A percentile compares a stretch with the other conserved stretches of the same genome.
phyloP scores from a whole-genome alignment of 2,113 vertebrate species.

The Siniperca chuatsi region DNA sequence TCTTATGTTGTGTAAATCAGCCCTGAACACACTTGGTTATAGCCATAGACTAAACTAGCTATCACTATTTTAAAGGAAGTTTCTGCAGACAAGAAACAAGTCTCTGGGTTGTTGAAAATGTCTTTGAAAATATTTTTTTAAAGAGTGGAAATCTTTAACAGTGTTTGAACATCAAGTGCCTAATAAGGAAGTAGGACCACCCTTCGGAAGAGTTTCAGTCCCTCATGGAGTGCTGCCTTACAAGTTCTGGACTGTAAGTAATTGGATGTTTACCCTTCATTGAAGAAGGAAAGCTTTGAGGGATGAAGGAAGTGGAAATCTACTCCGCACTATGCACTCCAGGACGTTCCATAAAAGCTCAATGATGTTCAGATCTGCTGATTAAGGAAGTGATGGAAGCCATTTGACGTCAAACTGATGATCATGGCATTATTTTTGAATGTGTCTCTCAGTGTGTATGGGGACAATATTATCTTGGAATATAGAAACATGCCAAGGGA shows the following conservation, averaged over 20 bases:
- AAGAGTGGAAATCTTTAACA: slow-evolving; percentile 51
- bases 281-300: slow-evolving; percentile 75
- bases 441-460: slow-evolving; percentile 51
- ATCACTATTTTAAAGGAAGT: slow-evolving; percentile 17
- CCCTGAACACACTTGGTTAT: slow-evolving; percentile 11
- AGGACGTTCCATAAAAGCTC: slow-evolving; percentile 70
- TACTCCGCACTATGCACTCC: slow-evolving; percentile 62
- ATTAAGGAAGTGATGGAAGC: slow-evolving; percentile 68
- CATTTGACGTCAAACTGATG: slow-evolving; percentile 70
- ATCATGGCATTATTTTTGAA: slow-evolving; percentile 61
- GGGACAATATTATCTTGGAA: slow-evolving; percentile 56
- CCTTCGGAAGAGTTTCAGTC: slow-evolving; percentile 60
- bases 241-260: slow-evolving; percentile 75
- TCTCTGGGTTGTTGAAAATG: slow-evolving; percentile 51
- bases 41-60: slow-evolving; percentile 18
- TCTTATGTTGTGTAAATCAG: slow-evolving; percentile 36
- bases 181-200: slow-evolving; percentile 66
- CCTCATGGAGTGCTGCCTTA: slow-evolving; percentile 55
- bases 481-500: slow-evolving; percentile 42
- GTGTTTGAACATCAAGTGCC: slow-evolving; percentile 69
- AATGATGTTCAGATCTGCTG: slow-evolving; percentile 68
- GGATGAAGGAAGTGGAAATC: slow-evolving; percentile 74
- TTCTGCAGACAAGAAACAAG: slow-evolving; percentile 28
- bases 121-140: slow-evolving; percentile 53
- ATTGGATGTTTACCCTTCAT: slow-evolving; percentile 76